Percentiles rank a stretch among this genome's conserved stretches.
These are phyloP conservation scores for Tachuris rubrigastra DNA, from an alignment of 2,113 vertebrate genomes.

Conservation along the genomic window DNA sequence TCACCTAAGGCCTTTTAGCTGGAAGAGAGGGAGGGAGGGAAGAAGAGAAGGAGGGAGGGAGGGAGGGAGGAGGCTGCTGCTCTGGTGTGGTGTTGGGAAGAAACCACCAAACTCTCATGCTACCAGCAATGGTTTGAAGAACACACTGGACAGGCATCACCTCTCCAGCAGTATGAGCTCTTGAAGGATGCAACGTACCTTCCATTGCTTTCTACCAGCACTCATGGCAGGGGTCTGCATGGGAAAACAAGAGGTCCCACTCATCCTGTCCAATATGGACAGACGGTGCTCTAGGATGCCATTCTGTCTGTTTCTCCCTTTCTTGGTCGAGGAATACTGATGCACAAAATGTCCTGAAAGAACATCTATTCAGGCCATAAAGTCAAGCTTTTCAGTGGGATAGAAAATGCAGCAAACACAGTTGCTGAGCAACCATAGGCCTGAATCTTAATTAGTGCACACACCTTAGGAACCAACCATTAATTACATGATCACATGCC, in stretches of 20 bases:
- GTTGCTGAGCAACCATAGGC: conserved; percentile 49
- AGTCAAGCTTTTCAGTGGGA: neutral
- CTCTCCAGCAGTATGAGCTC: neutral
- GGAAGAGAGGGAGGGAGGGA: neutral
- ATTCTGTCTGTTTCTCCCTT: neutral
- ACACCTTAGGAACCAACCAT: conserved; percentile 51
- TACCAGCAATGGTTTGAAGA: neutral
- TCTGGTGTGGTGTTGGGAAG: neutral
- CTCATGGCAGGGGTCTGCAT: neutral
- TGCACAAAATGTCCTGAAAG: neutral
- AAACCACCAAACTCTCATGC: neutral
- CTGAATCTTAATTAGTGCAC: conserved; percentile 32
- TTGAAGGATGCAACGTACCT: neutral
- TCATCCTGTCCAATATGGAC: rapidly evolving
- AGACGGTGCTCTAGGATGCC: neutral
- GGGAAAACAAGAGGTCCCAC: neutral
- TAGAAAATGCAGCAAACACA: conserved; percentile 22
- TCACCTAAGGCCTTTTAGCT: neutral
- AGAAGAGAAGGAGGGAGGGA: neutral
- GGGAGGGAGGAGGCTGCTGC: neutral
- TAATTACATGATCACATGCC: conserved; percentile 56
- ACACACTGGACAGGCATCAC: neutral
- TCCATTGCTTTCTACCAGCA: neutral
- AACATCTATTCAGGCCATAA: neutral
- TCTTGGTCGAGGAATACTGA: neutral